Evolutionary conservation across 1,140 invertebrate species (phyloP).

Genomic region (Potamilus streckersoni): DNA sequence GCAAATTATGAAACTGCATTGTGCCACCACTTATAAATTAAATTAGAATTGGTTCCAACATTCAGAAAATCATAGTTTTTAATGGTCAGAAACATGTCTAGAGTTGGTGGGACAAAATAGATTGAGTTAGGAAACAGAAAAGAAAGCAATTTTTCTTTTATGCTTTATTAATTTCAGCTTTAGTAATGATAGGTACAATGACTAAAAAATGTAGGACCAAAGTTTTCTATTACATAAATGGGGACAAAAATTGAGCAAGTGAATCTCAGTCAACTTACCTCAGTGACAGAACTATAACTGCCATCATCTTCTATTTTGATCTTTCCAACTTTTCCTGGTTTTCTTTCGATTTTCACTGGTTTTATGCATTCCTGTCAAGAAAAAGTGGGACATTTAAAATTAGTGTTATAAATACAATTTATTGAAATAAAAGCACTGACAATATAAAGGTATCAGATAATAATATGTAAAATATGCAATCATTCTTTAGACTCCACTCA

Average conservation of each 20-base stretch:
- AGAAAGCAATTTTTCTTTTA: background rate
- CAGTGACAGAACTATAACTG: slow-evolving; percentile 77
- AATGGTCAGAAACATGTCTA: background rate
- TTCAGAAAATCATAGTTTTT: too few species aligned
- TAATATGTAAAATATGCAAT: too few species aligned
- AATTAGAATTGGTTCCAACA: too few species aligned
- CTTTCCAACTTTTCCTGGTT: slow-evolving; percentile 74
- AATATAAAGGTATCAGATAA: too few species aligned
- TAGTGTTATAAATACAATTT: too few species aligned
- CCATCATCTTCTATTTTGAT: slow-evolving; percentile 91
- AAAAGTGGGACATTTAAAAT: slow-evolving; percentile 2
- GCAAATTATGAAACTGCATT: too few species aligned
- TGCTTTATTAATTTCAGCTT: background rate
- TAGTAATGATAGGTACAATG: background rate
- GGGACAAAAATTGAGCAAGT: background rate
- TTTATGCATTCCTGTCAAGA: slow-evolving; percentile 91
- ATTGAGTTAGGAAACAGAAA: too few species aligned
- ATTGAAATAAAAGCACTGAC: too few species aligned
- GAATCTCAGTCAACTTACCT: slow-evolving; percentile 67
- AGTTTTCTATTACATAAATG: background rate
- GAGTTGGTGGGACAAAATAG: too few species aligned
- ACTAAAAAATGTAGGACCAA: background rate
- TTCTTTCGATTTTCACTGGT: slow-evolving; percentile 85
- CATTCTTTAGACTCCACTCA: too few species aligned
- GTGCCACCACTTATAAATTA: too few species aligned